Base-by-base conservation (phyloP, 1,140 invertebrate genomes). In the Drosophila insularis region DNA sequence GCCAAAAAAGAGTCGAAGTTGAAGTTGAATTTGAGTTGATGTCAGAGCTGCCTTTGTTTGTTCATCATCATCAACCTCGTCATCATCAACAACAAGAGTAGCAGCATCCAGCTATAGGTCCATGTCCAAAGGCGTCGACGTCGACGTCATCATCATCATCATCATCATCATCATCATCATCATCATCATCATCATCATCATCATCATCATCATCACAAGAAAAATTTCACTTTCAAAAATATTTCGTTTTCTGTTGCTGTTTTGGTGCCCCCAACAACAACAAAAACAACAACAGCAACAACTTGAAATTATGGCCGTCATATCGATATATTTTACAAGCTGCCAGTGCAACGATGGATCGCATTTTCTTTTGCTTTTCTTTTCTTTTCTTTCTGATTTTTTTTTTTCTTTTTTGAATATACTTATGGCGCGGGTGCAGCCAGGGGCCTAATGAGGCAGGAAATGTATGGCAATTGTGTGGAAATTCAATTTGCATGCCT, bases 171-270 rank as follows among this genome's bases (percentile, higher is more conserved):
- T 35, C 55, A 14, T 40, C 35, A 71, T 35, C 32, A 59, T 35
- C 8, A 59, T 32, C 6, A 59, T n/a, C 69, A 68, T 54, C 60
- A 60, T 59, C 55, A 43, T 43, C 74, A 74, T 65, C 74, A 77
- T 77, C 55, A 58, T 35, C 55, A 14, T 40, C 35, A 71, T 35
- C 32, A 59, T 35, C 8, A 59, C 68, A 69, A 66, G 61, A 66
- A 67, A 76, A 77, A 77, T 77, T 77, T 77, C 74, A 77, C 74
- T 77, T 77, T 77, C 74, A 77, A 65, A 73, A 70, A 71, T 71
- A 69, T 69, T 69, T 74, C 73, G 59, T 46, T 56, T 55, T 63
- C 53, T 63, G 69, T 68, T 63, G 69, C 67, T 63, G 21, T 63
- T 63, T 63, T 71, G 68, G 61, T 54, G 71, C 56, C 66, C 63